Evolutionary conservation across 1,140 invertebrate species (phyloP).

Genomic region (Penaeus japonicus): DNA sequence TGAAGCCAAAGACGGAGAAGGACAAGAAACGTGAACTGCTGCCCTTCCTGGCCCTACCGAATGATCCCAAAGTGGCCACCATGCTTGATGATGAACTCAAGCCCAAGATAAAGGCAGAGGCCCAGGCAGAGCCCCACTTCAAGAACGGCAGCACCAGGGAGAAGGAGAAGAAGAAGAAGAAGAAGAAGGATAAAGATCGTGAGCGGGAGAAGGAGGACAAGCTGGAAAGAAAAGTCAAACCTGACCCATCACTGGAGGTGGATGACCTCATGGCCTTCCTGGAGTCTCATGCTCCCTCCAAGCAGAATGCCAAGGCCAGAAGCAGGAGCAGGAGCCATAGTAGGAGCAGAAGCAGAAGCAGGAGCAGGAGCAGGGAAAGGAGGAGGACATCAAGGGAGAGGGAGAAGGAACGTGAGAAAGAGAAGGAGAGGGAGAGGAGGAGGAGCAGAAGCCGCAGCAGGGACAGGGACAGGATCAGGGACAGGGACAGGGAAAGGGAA

Average conservation of each 20-base stretch:
- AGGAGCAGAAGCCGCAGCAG: slow-evolving; percentile 59
- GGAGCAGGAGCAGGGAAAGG: slow-evolving; percentile 63
- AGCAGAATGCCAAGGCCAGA: slow-evolving; percentile 47
- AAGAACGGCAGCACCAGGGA: slow-evolving; percentile 61
- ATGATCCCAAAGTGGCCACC: slow-evolving; percentile 71
- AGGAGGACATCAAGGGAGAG: slow-evolving; percentile 62
- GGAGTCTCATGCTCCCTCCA: slow-evolving; percentile 82
- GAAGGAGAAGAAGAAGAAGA: slow-evolving; percentile 63
- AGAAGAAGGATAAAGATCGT: slow-evolving; percentile 59
- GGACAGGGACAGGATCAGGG: slow-evolving; percentile 61
- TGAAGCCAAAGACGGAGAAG: slow-evolving; percentile 63
- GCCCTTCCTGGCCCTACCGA: slow-evolving; percentile 89
- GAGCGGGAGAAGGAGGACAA: slow-evolving; percentile 61
- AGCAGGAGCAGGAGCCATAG: slow-evolving; percentile 6
- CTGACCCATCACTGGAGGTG: slow-evolving; percentile 70
- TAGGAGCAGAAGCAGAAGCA: slow-evolving; percentile 56
- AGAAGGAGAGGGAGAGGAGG: slow-evolving; percentile 61
- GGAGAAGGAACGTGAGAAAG: slow-evolving; percentile 61
- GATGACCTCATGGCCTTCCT: slow-evolving; percentile 88
- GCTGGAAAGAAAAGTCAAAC: slow-evolving; percentile 55
- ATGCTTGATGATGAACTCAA: slow-evolving; percentile 60
- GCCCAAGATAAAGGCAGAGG: slow-evolving; percentile 61
- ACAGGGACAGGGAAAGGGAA: slow-evolving; percentile 61
- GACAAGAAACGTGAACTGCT: slow-evolving; percentile 79
- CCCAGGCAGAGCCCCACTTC: not conserved